Evolutionary conservation across 2,888 invertebrate genomes (phyloP).

Genomic region (Nematopogon swammerdamellus): DNA sequence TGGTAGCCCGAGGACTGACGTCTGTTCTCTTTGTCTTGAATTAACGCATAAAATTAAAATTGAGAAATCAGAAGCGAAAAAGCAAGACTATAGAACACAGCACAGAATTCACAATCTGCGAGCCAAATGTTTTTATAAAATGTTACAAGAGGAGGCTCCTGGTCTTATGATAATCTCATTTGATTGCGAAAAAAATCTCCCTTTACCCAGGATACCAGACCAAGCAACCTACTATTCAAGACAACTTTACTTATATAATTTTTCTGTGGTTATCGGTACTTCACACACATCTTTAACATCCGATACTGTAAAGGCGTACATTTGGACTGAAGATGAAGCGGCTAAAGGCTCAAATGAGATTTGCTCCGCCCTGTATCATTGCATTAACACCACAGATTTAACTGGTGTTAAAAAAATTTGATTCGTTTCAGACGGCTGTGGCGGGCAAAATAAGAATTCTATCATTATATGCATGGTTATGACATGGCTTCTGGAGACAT

Average conservation of each 20-base stretch:
- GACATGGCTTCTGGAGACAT: conserved; percentile 10
- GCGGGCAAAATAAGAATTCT: conserved; percentile 16
- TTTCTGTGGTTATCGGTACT: conserved; percentile 15
- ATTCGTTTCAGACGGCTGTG: conserved; percentile 7
- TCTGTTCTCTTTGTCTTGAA: conserved; percentile 7
- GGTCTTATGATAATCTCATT: neutral
- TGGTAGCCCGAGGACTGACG: conserved; percentile 7
- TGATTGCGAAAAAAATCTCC: conserved; percentile 17
- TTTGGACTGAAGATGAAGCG: conserved; percentile 11
- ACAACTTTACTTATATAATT: conserved; percentile 18
- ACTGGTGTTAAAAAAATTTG: conserved; percentile 3
- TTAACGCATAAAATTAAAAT: conserved; percentile 1
- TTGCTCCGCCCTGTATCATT: conserved; percentile 8
- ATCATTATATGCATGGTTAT: conserved; percentile 12
- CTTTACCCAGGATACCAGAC: conserved; percentile 17
- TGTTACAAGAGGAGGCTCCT: neutral
- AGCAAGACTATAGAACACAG: neutral
- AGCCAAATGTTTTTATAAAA: neutral
- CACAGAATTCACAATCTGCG: neutral
- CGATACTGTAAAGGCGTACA: conserved; percentile 13
- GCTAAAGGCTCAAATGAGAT: conserved; percentile 15
- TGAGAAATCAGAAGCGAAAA: neutral
- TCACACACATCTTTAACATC: conserved; percentile 10
- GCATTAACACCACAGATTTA: conserved; percentile 8
- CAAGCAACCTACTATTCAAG: conserved; percentile 17